Base-by-base conservation (phyloP, 2,113 vertebrate species). In the Crocuta crocuta region DNA sequence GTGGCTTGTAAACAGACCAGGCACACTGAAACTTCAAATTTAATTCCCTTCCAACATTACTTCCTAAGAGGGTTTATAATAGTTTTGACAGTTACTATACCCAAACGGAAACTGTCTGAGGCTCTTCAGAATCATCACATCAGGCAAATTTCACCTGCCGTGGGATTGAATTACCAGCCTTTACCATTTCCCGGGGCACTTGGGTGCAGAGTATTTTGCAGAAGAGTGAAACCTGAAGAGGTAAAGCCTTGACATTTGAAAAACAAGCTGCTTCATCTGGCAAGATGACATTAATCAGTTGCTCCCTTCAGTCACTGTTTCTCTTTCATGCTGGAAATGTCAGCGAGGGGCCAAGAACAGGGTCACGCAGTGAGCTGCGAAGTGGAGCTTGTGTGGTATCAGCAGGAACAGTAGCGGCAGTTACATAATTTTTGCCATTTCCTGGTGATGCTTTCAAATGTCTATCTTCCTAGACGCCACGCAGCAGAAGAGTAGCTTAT, bases 201-300 rank as follows among this genome's bases (percentile, higher is more conserved):
- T 79, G 35, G 17, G 12, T 53, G 5, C 8, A 73, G 74, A 58
- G 58, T 26, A 93, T 43, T 70, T 93, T 94, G 63, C 93, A 94
- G 86, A 48, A 92, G 43, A 66, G 23, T 43, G 31, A 71, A 89
- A 53, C 10, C 63, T 10, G 19, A 93, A 82, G 71, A 91, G 19
- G 33, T 8, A 94, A 94, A 65, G 12, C 33, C 80, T 79, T 97
- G 76, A 81, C 73, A 90, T 96, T 95, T 76, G 70, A 71, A 83
- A 97, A 92, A 19, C 33, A 86, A 91, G 61, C 35, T 55, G 43
- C 43, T 94, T 91, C 33, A 9, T 50, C 93, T 88, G 91, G 35
- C 65, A 70, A 26, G 12, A 53, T 65, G 87, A 89, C 58, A 83
- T 63, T 13, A 2, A 0, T 48, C 35, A 74, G 4, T 10, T 53